These are phyloP conservation scores for Tachina lurida DNA, from an alignment of 2,888 invertebrate genomes.

Conservation along the genomic window DNA sequence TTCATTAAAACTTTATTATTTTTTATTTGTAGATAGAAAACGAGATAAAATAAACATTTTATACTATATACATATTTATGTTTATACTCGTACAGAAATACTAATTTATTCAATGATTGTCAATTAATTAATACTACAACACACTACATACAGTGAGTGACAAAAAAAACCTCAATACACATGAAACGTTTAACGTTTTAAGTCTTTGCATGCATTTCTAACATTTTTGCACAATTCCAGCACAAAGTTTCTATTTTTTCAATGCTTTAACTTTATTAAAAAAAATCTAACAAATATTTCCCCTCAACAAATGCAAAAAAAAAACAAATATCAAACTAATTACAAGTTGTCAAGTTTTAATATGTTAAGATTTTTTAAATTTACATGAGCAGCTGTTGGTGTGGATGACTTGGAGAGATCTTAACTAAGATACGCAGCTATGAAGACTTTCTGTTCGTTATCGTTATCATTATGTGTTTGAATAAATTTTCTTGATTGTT, in stretches of 20 bases:
- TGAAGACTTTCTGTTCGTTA: neutral
- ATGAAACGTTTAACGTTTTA: neutral
- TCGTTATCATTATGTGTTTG: conserved; percentile 50
- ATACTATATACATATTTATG: neutral
- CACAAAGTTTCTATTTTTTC: conserved; percentile 26
- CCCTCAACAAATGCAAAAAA: neutral
- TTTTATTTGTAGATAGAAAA: neutral
- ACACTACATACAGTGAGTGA: neutral
- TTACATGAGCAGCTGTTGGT: conserved; percentile 23
- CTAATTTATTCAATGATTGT: conserved; percentile 21
- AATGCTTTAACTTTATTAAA: neutral
- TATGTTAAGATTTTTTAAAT: conserved; percentile 59
- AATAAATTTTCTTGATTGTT: conserved; percentile 18
- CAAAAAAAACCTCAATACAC: neutral
- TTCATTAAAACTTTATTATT: conserved; percentile 1
- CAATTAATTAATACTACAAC: conserved; percentile 41
- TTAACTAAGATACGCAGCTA: conserved; percentile 12
- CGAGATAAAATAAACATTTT: neutral
- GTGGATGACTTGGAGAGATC: conserved; percentile 17
- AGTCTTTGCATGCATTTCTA: neutral
- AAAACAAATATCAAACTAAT: conserved; percentile 61
- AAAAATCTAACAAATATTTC: conserved; percentile 27
- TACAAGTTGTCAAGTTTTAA: conserved; percentile 61
- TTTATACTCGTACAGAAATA: neutral
- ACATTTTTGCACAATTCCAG: conserved; percentile 20